Evolutionary conservation across 2,113 vertebrate genomes (phyloP), one percentile per base, ranked within the genome.

Genomic region (Heterotilapia buettikoferi): DNA sequence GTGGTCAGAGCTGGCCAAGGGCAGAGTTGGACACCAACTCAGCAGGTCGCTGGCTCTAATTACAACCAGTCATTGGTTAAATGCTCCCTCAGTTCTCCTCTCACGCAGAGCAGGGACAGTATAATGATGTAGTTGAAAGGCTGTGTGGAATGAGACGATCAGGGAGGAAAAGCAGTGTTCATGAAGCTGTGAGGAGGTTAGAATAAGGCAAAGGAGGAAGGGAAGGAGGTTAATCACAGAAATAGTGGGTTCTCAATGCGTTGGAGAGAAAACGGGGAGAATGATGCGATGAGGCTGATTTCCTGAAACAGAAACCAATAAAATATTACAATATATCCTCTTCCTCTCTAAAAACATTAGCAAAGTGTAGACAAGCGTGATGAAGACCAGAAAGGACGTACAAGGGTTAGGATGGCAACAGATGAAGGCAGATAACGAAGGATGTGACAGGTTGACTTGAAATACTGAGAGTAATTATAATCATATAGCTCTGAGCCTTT

Each of bases 1-100:
- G 79, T 87, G 85, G 80, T 85, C 50, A 36, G 63, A 90, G 89
- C 53, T 21, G 45, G 88, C 91, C 90, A 94, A 94, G 92, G 92
- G 84, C 89, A 93, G 89, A 90, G 84, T 80, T 92, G 79, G 88
- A 90, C 84, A 33, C 50, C 54, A 91, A 83, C 90, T 87, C 94
- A 92, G 93, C 92, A 88, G 93, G 94, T 92, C 81, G 78, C 87
- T 21, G 9, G 80, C 84, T 84, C 78, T 95, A 94, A 95, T 93
- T 88, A 91, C 89, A 84, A 90, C 80, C 14, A 82, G 94, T 91
- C 90, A 92, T 80, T 84, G 89, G 90, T 92, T 93, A 92, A 93
- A 90, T 92, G 88, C 80, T 73, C 40, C 82, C 86, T 84, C 26
- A 5, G 85, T 88, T 93, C 85, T 80, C 71, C 33, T 85, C 86